These are phyloP conservation scores for Serilophus lunatus DNA, from an alignment of 2,113 vertebrate species.

Conservation along the genomic window DNA sequence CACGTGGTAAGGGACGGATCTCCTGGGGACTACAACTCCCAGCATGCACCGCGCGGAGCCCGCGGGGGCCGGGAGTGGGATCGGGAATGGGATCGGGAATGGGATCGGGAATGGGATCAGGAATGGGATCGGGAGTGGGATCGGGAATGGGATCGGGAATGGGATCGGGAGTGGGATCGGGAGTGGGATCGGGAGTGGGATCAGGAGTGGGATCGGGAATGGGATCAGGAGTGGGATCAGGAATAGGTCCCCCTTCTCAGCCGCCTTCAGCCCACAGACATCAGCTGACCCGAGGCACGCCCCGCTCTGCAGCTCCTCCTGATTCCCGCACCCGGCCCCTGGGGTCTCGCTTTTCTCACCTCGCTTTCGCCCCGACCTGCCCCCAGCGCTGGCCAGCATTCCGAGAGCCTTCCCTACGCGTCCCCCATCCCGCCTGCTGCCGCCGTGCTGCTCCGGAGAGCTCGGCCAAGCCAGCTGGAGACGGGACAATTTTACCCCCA, in stretches of 20 bases:
- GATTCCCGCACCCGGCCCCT: rapidly evolving
- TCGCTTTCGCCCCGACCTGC: too few species aligned
- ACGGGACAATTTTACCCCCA: too few species aligned
- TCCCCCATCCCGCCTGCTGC: rapidly evolving
- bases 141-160: rapidly evolving
- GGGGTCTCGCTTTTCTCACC: rapidly evolving
- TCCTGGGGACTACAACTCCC: not conserved
- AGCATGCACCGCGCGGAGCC: not conserved
- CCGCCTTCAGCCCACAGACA: rapidly evolving
- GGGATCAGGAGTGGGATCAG: not conserved
- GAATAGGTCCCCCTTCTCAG: rapidly evolving
- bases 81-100: rapidly evolving
- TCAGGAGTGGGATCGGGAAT: too few species aligned
- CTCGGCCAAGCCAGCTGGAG: rapidly evolving
- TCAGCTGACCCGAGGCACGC: rapidly evolving
- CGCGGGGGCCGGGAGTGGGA: too few species aligned
- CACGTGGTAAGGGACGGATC: rapidly evolving
- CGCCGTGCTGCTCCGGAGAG: rapidly evolving
- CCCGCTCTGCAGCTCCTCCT: rapidly evolving
- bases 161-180: not conserved
- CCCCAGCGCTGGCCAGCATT: too few species aligned
- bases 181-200: too few species aligned
- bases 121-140: too few species aligned
- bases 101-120: too few species aligned
- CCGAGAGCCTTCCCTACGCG: not conserved